These are phyloP conservation scores for Etheostoma perlongum DNA, from an alignment of 2,797 vertebrate species.

Conservation along the genomic window DNA sequence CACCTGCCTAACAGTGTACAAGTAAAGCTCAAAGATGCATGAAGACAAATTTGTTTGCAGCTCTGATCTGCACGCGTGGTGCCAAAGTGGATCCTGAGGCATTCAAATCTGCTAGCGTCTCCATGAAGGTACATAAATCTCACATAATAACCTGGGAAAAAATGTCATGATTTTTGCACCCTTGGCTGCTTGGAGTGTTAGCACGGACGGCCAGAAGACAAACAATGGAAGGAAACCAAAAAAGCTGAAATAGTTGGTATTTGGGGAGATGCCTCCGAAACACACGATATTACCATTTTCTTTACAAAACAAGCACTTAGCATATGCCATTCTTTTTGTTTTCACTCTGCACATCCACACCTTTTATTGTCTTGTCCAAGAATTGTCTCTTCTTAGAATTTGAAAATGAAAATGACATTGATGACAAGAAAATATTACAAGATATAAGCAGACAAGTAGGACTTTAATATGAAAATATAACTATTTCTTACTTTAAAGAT, in stretches of 20 bases:
- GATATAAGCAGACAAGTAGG: background rate
- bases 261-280: conserved; percentile 35
- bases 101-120: conserved; percentile 55
- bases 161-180: conserved; percentile 38
- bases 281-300: background rate
- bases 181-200: conserved; percentile 31
- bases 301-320: conserved; percentile 6
- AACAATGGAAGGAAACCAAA: conserved; percentile 47
- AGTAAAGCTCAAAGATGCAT: conserved; percentile 34
- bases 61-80: conserved; percentile 44
- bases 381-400: background rate
- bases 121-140: conserved; percentile 60
- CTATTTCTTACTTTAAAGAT: background rate
- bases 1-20: conserved; percentile 36
- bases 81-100: conserved; percentile 62
- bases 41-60: conserved; percentile 45
- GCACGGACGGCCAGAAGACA: conserved; percentile 39
- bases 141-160: conserved; percentile 65
- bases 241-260: conserved; percentile 56
- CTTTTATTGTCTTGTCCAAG: background rate
- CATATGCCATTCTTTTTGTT: background rate
- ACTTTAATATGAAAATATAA: background rate
- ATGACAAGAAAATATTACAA: too few species aligned
- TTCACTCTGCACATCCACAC: background rate
- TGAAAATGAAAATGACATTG: background rate